These are phyloP conservation scores for Megastigmus dorsalis DNA, from an alignment of 2,888 invertebrate species.

Conservation along the genomic window DNA sequence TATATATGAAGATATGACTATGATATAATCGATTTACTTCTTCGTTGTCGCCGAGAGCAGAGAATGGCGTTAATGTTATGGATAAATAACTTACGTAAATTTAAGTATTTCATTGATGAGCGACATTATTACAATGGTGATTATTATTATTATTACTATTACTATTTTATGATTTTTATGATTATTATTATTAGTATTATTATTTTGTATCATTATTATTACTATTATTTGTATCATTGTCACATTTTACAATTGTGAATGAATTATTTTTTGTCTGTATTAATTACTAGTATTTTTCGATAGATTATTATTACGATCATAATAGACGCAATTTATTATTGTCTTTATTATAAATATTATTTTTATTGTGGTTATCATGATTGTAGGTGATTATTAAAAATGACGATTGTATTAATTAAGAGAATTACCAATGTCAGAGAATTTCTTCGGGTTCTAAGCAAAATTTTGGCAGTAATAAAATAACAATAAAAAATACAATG, in stretches of 20 bases:
- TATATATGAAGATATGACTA: constrained; percentile 59
- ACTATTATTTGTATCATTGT: constrained; percentile 35
- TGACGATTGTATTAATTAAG: constrained; percentile 57
- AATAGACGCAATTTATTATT: constrained; percentile 34
- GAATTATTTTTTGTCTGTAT: constrained; percentile 37
- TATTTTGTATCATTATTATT: constrained; percentile 53
- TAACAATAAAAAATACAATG: constrained; percentile 46
- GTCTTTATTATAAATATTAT: constrained; percentile 60
- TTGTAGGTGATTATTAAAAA: constrained; percentile 47
- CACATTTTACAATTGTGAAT: constrained; percentile 23
- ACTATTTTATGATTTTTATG: constrained; percentile 59
- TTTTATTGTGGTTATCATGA: constrained; percentile 56
- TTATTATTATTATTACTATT: constrained; percentile 57
- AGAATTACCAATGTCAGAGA: constrained; percentile 70
- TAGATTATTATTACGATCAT: constrained; percentile 35
- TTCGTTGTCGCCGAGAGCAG: constrained; percentile 66
- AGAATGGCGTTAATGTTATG: constrained; percentile 70
- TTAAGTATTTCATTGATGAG: constrained; percentile 43
- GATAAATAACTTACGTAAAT: constrained; percentile 57
- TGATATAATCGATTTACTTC: constrained; percentile 64
- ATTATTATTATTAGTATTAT: constrained; percentile 53
- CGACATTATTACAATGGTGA: constrained; percentile 42
- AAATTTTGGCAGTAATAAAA: constrained; percentile 72
- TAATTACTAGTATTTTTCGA: constrained; percentile 57
- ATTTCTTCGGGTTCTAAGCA: constrained; percentile 73